phyloP scores from a whole-genome alignment of 1,140 invertebrate genomes.

The Drosophila teissieri region DNA sequence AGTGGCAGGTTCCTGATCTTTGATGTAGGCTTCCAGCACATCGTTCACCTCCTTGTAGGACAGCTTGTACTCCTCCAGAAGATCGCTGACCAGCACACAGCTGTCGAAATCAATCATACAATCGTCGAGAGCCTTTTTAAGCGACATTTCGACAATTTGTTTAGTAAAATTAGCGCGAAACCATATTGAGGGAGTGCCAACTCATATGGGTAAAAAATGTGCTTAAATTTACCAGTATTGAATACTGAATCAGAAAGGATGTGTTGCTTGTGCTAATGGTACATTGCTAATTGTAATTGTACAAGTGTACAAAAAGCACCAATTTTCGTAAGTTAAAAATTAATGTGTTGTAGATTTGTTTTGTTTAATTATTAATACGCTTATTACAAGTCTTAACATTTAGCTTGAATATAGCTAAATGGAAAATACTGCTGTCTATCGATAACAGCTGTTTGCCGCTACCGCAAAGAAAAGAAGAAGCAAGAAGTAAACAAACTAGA shows the following conservation, averaged over 20 bases:
- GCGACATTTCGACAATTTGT: slow-evolving; percentile 43
- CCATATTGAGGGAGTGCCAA: neutral
- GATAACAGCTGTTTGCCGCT: neutral
- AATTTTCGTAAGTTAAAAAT: too few relatives aligned
- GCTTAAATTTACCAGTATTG: neutral
- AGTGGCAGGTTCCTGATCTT: slow-evolving; percentile 42
- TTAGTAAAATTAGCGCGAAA: slow-evolving; percentile 2
- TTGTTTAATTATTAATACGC: neutral
- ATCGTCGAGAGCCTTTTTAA: slow-evolving; percentile 68
- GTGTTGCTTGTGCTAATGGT: too few relatives aligned
- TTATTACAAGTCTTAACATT: neutral
- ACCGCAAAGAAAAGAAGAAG: neutral
- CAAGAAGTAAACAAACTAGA: neutral
- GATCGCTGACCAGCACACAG: slow-evolving; percentile 72
- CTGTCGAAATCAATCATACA: slow-evolving; percentile 76
- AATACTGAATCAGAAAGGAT: neutral
- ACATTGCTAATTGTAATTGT: too few relatives aligned
- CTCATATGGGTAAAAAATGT: neutral
- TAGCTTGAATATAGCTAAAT: neutral
- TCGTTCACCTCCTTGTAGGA: slow-evolving; percentile 70
- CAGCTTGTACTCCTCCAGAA: slow-evolving; percentile 74
- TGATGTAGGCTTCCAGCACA: slow-evolving; percentile 54
- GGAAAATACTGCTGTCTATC: neutral
- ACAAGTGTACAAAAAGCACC: too few relatives aligned
- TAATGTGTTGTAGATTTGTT: too few relatives aligned